Conservation (phyloP, 2,797 vertebrate genomes). For the Pterois miles region DNA sequence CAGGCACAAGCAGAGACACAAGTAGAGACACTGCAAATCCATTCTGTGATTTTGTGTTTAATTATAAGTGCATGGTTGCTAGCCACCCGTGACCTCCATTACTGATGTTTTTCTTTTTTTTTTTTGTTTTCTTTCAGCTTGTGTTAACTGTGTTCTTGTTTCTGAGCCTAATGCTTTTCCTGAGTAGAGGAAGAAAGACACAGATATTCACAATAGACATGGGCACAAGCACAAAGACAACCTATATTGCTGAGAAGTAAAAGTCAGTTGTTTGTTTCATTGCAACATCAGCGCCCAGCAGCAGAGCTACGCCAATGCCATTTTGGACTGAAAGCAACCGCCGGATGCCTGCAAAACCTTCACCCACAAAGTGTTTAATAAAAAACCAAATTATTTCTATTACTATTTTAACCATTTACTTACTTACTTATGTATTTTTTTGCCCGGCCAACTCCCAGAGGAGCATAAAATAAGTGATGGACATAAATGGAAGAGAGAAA, state of each 20-base stretch:
- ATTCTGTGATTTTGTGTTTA: slow-evolving; percentile 56
- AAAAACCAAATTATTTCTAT: no score
- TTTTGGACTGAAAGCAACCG: no score
- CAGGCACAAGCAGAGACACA: slow-evolving; percentile 42
- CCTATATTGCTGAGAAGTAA: not conserved
- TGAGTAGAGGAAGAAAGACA: slow-evolving; percentile 7
- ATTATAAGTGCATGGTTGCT: slow-evolving; percentile 50
- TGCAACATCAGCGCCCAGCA: not conserved
- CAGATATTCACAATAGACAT: slow-evolving; percentile 8
- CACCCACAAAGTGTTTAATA: no score
- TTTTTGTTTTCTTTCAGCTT: slow-evolving; percentile 38
- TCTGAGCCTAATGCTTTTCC: slow-evolving; percentile 31
- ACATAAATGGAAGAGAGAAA: no score
- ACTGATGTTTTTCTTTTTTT: slow-evolving; percentile 8
- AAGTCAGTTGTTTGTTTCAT: not conserved
- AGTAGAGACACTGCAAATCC: slow-evolving; percentile 47
- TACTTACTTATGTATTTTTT: no score
- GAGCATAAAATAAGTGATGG: no score
- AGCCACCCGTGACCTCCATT: slow-evolving; percentile 49
- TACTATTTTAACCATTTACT: no score
- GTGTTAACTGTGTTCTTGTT: slow-evolving; percentile 41
- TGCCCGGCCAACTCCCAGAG: rapidly evolving
- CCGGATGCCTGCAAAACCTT: no score
- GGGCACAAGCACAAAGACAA: not conserved
- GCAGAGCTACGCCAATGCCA: no score